These are phyloP conservation scores for Vollenhovia emeryi DNA, from an alignment of 1,140 invertebrate species.

Conservation along the genomic window DNA sequence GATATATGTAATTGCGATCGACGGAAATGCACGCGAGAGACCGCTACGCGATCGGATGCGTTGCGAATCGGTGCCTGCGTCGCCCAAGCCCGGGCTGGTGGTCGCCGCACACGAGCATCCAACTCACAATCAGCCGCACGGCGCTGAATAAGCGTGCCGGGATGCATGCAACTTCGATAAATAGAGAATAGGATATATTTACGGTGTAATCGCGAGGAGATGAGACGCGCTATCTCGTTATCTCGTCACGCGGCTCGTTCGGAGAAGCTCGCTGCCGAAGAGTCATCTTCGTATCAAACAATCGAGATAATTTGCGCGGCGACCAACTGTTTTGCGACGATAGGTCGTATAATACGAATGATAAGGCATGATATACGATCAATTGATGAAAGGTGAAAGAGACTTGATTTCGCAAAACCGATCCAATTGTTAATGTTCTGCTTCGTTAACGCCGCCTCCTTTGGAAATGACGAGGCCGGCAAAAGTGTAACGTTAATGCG, in stretches of 20 bases:
- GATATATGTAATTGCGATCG: slow-evolving; percentile 31
- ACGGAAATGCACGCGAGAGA: not conserved
- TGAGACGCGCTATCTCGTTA: not conserved
- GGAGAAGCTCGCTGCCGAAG: not conserved
- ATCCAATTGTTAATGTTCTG: not conserved
- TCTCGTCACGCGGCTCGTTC: not conserved
- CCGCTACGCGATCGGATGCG: not conserved
- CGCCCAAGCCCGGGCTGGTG: not conserved
- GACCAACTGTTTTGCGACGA: slow-evolving; percentile 1
- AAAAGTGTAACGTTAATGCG: not conserved
- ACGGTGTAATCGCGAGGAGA: not conserved
- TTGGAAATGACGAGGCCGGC: not conserved
- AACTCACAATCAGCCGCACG: not conserved
- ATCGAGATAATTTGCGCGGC: slow-evolving; percentile 11
- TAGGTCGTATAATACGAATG: not conserved
- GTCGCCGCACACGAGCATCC: not conserved
- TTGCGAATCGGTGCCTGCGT: not conserved
- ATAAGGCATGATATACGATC: not conserved
- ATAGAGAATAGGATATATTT: not conserved
- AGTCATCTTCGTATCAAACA: slow-evolving; percentile 17
- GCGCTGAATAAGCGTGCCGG: not conserved
- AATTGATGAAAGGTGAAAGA: too few species aligned
- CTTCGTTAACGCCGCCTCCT: too few species aligned
- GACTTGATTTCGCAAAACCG: not conserved
- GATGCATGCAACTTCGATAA: not conserved